Evolutionary conservation across 2,888 invertebrate genomes (phyloP), one percentile per base, ranked within the genome.

Genomic region (Gonocerus acuteangulatus): DNA sequence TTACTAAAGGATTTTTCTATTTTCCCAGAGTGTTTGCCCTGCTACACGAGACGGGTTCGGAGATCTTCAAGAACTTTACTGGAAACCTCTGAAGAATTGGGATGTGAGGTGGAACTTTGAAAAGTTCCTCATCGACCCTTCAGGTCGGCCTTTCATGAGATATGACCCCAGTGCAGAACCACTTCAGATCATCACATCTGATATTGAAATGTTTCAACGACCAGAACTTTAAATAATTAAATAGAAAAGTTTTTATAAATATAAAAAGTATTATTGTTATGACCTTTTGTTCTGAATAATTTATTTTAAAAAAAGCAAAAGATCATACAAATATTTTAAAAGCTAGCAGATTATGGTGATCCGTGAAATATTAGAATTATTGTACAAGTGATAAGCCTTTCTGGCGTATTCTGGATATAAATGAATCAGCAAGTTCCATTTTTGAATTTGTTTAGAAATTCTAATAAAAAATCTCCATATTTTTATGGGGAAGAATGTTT

Each of bases 91-190:
- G 57, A 69, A 69, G 60, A 69, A 67, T 56, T 69, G 65, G 42
- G 76, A 76, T 65, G 66, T 76, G 51, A 70, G 73, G 11, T 76
- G 75, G 76, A 76, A 76, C 68, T 76, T 73, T 66, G 76, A 75
- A 65, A 76, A 76, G 65, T 74, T 76, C 66, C 68, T 76, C 27
- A 69, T 76, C 18, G 70, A 70, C 63, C 62, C 62, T 19, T 67
- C 69, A 7, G 71, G 71, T 1, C 67, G 66, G 52, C 72, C 72
- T n/a, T 65, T 68, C 56, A 69, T 68, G 63, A 68, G 73, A 13
- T 73, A 72, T 65, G 72, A 72, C 63, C 68, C 72, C 2, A 69
- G 70, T 54, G 67, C 71, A 22, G 67, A 70, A 23, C 71, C 72
- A 0, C 18, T 65, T 0, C 62, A 66, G n/a, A 69, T 71, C 1